A percentile compares a stretch with the other conserved stretches of the same genome.
phyloP scores from a whole-genome alignment of 2,113 vertebrate genomes.

The Alexandromys fortis region DNA sequence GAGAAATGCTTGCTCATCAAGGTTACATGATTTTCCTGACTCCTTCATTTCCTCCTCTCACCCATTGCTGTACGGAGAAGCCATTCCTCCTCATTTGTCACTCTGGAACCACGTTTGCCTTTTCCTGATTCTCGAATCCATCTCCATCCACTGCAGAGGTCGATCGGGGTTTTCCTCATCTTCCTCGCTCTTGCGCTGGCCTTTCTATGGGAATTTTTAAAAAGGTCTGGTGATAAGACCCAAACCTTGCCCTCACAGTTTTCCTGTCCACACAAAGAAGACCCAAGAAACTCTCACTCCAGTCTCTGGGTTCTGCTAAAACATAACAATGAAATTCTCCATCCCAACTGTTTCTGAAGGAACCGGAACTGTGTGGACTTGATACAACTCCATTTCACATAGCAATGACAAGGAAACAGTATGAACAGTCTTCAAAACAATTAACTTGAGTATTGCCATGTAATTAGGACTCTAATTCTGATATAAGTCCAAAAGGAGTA shows the following conservation, averaged over 20 bases:
- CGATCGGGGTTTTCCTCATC: not conserved
- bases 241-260: not conserved
- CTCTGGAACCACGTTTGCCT: not conserved
- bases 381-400: not conserved
- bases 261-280: not conserved
- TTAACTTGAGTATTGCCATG: not conserved
- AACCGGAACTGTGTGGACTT: not conserved
- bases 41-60: not conserved
- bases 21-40: not conserved
- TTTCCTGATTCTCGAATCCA: rapidly evolving
- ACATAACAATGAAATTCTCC: not conserved
- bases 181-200: not conserved
- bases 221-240: not conserved
- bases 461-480: not conserved
- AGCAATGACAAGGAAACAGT: not conserved
- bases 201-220: not conserved
- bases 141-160: not conserved
- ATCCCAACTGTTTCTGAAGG: not conserved
- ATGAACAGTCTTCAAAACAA: not conserved
- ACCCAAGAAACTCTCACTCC: not conserved
- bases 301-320: not conserved
- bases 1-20: not conserved
- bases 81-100: rapidly evolving
- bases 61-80: not conserved
- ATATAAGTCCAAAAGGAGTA: not conserved